Evolutionary conservation across 2,888 invertebrate species (phyloP).

Genomic region (Drosophila anomelani): DNA sequence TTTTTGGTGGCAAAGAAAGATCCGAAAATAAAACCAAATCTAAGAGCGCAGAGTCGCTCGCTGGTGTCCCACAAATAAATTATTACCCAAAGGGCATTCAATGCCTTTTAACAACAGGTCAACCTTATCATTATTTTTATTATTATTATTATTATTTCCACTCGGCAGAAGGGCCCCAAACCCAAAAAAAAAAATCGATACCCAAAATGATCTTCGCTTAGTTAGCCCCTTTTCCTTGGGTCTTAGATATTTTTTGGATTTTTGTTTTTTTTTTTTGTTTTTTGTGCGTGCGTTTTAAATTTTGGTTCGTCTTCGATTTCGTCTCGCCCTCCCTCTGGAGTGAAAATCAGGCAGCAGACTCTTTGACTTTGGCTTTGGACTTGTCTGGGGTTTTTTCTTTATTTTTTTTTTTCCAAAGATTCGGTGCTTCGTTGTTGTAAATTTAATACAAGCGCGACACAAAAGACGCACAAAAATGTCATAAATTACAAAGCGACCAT

Average conservation of each 20-base stretch:
- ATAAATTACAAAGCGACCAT: conserved; percentile 79
- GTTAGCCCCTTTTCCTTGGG: conserved; percentile 45
- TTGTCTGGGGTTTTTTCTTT: conserved; percentile 39
- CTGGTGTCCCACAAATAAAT: conserved; percentile 80
- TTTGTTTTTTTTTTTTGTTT: conserved; percentile 52
- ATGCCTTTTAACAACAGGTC: conserved; percentile 82
- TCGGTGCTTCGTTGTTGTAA: conserved; percentile 32
- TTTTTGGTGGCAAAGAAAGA: conserved; percentile 41
- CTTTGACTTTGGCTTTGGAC: conserved; percentile 51
- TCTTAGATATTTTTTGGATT: conserved; percentile 49
- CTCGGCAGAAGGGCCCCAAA: conserved; percentile 46
- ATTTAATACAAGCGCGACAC: conserved; percentile 81
- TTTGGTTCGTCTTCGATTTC: conserved; percentile 60
- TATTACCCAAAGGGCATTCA: conserved; percentile 82
- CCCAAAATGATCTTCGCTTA: conserved; percentile 72
- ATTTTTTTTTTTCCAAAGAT: conserved; percentile 4
- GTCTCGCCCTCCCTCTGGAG: conserved; percentile 48
- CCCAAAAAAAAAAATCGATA: conserved; percentile 38
- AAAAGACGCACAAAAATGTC: conserved; percentile 82
- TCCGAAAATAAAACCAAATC: conserved; percentile 55
- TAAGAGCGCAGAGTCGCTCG: conserved; percentile 64
- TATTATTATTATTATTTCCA: conserved; percentile 78
- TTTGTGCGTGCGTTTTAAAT: conserved; percentile 76
- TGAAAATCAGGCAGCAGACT: conserved; percentile 72
- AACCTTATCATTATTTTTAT: conserved; percentile 82